Base-by-base conservation (phyloP, 2,888 invertebrate species). In the Tyria jacobaeae region DNA sequence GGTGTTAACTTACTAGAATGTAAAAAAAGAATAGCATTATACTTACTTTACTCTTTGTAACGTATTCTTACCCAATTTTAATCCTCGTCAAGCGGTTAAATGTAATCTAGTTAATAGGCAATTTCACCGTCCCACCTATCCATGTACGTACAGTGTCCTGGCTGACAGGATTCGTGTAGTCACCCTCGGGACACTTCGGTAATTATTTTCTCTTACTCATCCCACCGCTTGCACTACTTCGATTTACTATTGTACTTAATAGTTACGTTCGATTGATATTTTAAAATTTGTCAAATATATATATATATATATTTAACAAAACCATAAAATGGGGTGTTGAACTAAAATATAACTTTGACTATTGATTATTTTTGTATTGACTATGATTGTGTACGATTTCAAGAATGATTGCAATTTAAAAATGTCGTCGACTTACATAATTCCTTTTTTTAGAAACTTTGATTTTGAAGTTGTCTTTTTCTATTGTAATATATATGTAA, bases 51-150 rank as follows among this genome's bases (percentile, higher is more conserved):
- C 47, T 31, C 49, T 35, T 17, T 65, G 67, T 47, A 47, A 53
- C 25, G 48, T 53, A 60, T 78, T 71, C 75, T 75, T 69, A 71
- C 68, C 66, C 76, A 67, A 79, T 80, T 80, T 73, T 71, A 79
- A 78, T 78, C 73, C 73, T 74, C 64, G 63, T 78, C 73, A 75
- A 73, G 75, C 68, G 73, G 75, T 78, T 82, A 71, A 74, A 62
- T 71, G 73, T 78, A 76, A 82, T 82, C 73, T 74, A 64, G 70
- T 81, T 81, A 82, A 79, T 79, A 79, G 78, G 75, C 81, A 81
- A 82, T 81, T 81, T 79, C 76, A 81, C 66, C 76, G 71, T 73
- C 63, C 70, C 73, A 80, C 71, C 77, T 79, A 80, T 76, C 68
- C 73, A 60, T 72, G 72, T 76, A 64, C 64, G 70, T 74, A 76